Evolutionary conservation across 2,888 invertebrate genomes (phyloP).

Genomic region (Pseudococcus viburni): DNA sequence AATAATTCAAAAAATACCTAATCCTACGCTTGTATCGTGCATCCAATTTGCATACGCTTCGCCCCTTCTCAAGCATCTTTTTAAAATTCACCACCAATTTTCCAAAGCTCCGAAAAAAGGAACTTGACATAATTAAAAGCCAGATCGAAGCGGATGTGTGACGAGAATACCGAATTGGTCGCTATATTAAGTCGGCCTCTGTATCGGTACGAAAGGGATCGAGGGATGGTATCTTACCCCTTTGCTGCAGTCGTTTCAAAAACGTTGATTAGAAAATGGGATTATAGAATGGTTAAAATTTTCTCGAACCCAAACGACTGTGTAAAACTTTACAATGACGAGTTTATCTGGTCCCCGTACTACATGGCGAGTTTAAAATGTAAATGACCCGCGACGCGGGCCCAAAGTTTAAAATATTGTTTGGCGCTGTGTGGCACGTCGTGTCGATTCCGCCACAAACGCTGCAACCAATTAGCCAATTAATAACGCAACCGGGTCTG

Average conservation of each 20-base stretch:
- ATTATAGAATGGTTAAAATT: constrained; percentile 35
- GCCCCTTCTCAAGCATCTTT: not conserved
- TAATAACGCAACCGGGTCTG: not conserved
- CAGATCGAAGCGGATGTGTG: constrained; percentile 37
- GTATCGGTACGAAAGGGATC: not conserved
- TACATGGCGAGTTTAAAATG: not conserved
- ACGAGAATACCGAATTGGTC: constrained; percentile 25
- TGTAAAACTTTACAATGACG: constrained; percentile 20
- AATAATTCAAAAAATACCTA: constrained; percentile 37
- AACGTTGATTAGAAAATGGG: constrained; percentile 38
- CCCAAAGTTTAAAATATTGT: constrained; percentile 23
- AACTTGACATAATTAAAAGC: constrained; percentile 39
- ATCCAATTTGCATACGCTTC: constrained; percentile 18
- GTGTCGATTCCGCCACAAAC: not conserved
- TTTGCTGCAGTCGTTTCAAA: not conserved
- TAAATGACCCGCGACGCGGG: not conserved
- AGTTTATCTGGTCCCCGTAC: not conserved
- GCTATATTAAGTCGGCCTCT: not conserved
- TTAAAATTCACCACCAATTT: constrained; percentile 49
- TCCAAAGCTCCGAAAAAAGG: constrained; percentile 29
- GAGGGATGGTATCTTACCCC: not conserved
- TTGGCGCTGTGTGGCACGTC: not conserved
- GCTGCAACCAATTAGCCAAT: constrained; percentile 6
- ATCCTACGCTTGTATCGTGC: constrained; percentile 28
- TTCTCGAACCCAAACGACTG: constrained; percentile 20